Evolutionary conservation across 2,113 vertebrate genomes (phyloP).

Genomic region (Nibea albiflora): DNA sequence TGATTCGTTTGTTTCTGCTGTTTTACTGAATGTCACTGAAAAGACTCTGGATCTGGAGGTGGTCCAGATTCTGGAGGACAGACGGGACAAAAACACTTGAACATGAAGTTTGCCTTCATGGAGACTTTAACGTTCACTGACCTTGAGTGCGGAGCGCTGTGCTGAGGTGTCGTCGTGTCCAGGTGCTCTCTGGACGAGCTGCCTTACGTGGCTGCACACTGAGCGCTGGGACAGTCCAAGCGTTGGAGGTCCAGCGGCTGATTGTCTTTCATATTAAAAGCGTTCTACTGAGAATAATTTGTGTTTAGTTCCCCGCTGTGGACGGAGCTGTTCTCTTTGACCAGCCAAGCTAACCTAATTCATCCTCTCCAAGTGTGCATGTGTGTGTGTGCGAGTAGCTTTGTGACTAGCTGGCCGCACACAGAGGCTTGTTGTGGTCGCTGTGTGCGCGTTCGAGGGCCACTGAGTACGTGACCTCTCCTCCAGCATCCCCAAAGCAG

Average conservation of each 20-base stretch:
- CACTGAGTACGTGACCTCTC: slow-evolving; percentile 74
- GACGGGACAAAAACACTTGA: too few species aligned
- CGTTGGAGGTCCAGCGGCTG: slow-evolving; percentile 42
- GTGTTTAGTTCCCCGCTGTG: slow-evolving; percentile 76
- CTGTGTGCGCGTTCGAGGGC: slow-evolving; percentile 71
- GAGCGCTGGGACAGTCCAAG: slow-evolving; percentile 48
- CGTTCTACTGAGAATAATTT: slow-evolving; percentile 73
- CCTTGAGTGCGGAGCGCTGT: too few species aligned
- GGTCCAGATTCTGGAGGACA: too few species aligned
- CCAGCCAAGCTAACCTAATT: slow-evolving; percentile 75
- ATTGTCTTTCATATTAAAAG: slow-evolving; percentile 68
- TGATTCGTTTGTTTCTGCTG: too few species aligned
- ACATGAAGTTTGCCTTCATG: too few species aligned
- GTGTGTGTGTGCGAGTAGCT: slow-evolving; percentile 38
- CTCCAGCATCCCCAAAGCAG: slow-evolving; percentile 50
- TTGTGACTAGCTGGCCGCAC: slow-evolving; percentile 49
- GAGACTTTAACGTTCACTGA: too few species aligned
- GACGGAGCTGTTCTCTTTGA: slow-evolving; percentile 72
- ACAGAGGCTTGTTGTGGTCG: slow-evolving; percentile 54
- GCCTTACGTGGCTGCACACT: slow-evolving; percentile 49
- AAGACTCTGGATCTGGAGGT: too few species aligned
- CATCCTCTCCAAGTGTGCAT: slow-evolving; percentile 33
- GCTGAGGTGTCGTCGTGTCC: slow-evolving; percentile 20
- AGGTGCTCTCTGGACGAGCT: slow-evolving; percentile 63
- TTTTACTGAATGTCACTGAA: too few species aligned